phyloP scores from a whole-genome alignment of 2,113 vertebrate species.

The Choloepus hoffmanni region DNA sequence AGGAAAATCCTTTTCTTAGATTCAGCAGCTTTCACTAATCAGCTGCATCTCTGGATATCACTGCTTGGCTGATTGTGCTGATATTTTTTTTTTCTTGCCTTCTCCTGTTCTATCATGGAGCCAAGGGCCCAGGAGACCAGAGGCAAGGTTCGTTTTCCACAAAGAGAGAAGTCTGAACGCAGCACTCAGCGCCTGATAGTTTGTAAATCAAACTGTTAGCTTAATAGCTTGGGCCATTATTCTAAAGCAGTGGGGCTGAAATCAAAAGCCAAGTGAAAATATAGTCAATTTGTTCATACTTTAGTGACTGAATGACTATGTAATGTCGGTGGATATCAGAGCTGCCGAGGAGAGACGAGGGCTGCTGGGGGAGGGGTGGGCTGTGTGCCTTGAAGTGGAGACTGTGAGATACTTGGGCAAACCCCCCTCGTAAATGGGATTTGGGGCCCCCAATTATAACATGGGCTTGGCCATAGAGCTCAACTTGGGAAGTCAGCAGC shows the following conservation, averaged over 20 bases:
- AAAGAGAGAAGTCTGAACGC: constrained; percentile 56
- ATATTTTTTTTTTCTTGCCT: not conserved
- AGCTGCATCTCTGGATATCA: constrained; percentile 63
- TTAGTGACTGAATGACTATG: constrained; percentile 85
- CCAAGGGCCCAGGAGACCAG: constrained; percentile 76
- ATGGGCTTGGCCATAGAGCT: accelerated
- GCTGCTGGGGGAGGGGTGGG: constrained; percentile 14
- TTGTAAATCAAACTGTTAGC: constrained; percentile 84
- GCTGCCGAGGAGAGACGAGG: constrained; percentile 14
- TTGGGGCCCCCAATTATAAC: not conserved
- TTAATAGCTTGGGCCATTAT: constrained; percentile 84
- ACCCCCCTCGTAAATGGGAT: not conserved
- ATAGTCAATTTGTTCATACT: constrained; percentile 85
- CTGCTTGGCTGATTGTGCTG: constrained; percentile 70
- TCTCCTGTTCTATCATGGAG: constrained; percentile 52
- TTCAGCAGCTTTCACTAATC: constrained; percentile 82
- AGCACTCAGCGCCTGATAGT: constrained; percentile 10
- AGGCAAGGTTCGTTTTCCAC: constrained; percentile 76
- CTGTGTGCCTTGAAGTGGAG: accelerated
- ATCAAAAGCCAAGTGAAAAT: constrained; percentile 81
- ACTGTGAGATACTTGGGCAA: not conserved
- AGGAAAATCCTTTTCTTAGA: constrained; percentile 74
- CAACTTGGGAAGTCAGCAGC: accelerated
- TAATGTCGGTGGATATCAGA: constrained; percentile 75
- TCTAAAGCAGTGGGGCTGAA: constrained; percentile 87